Percentiles rank a stretch among this genome's conserved stretches.
These are phyloP conservation scores for Acrobasis suavella DNA, from an alignment of 2,888 invertebrate species.

Conservation along the genomic window DNA sequence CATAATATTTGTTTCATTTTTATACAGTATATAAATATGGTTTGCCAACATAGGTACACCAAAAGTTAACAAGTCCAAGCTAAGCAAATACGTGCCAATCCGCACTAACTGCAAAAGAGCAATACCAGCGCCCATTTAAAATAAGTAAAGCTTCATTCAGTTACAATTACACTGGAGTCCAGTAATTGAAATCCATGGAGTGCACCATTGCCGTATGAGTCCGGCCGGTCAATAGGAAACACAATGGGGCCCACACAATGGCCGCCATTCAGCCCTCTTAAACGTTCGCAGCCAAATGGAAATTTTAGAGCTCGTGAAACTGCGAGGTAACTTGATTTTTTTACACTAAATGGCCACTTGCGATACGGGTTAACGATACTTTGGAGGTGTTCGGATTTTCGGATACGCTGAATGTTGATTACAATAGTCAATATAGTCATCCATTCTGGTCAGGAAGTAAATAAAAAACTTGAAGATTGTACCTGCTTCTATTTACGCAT, in stretches of 20 bases:
- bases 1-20: too few relatives aligned
- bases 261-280: conserved; percentile 67
- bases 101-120: conserved; percentile 25
- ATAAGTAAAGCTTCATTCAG: conserved; percentile 55
- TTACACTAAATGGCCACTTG: conserved; percentile 31
- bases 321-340: conserved; percentile 57
- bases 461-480: too few relatives aligned
- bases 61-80: not conserved
- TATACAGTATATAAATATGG: too few relatives aligned
- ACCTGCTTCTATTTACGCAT: too few relatives aligned
- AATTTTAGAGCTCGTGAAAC: conserved; percentile 68
- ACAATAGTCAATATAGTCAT: too few relatives aligned
- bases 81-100: conserved; percentile 4
- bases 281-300: conserved; percentile 72
- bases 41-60: too few relatives aligned
- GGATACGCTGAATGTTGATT: too few relatives aligned
- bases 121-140: conserved; percentile 42
- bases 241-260: conserved; percentile 71
- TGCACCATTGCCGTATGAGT: conserved; percentile 60
- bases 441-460: too few relatives aligned
- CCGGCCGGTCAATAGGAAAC: conserved; percentile 70
- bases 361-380: conserved; percentile 24
- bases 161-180: conserved; percentile 54
- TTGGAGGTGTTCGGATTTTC: not conserved
- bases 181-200: conserved; percentile 69